phyloP scores from a whole-genome alignment of 1,140 invertebrate species.

The Pseudomyrmex dendroicus region DNA sequence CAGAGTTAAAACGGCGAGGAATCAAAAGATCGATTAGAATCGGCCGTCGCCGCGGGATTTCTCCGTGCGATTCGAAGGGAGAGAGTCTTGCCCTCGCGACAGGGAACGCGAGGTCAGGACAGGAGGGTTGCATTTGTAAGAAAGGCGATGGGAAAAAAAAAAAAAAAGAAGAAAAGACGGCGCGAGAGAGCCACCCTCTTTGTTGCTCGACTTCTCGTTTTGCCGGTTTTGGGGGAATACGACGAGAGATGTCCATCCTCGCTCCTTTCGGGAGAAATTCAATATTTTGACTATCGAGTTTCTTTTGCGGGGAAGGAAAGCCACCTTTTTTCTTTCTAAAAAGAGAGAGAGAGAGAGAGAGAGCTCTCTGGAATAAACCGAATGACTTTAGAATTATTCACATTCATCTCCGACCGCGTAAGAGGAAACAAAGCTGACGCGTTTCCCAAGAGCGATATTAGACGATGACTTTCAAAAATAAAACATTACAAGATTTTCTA shows the following conservation, averaged over 20 bases:
- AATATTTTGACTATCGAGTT: constrained; percentile 82
- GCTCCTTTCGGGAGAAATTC: constrained; percentile 74
- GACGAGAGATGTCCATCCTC: constrained; percentile 53
- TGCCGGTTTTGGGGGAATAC: constrained; percentile 53
- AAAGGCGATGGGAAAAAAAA: constrained; percentile 7
- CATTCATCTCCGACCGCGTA: not conserved
- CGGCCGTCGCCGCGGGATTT: constrained; percentile 69
- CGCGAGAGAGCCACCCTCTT: constrained; percentile 64
- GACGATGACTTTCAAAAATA: not conserved
- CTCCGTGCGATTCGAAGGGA: constrained; percentile 61
- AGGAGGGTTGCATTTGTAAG: constrained; percentile 56
- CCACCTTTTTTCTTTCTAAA: constrained; percentile 32
- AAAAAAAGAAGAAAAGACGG: constrained; percentile 36
- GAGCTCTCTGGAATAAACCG: constrained; percentile 10
- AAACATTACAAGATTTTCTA: not conserved
- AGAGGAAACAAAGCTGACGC: not conserved
- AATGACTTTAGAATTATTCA: constrained; percentile 52
- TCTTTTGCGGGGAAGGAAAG: constrained; percentile 44
- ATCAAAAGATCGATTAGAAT: constrained; percentile 76
- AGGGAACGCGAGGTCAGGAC: constrained; percentile 19
- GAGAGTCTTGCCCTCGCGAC: constrained; percentile 55
- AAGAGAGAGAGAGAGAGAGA: no score
- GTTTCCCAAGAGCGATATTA: not conserved
- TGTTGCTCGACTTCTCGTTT: constrained; percentile 62
- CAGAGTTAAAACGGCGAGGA: constrained; percentile 73